Conservation (phyloP, 2,113 vertebrate genomes). For the Stegastes partitus region DNA sequence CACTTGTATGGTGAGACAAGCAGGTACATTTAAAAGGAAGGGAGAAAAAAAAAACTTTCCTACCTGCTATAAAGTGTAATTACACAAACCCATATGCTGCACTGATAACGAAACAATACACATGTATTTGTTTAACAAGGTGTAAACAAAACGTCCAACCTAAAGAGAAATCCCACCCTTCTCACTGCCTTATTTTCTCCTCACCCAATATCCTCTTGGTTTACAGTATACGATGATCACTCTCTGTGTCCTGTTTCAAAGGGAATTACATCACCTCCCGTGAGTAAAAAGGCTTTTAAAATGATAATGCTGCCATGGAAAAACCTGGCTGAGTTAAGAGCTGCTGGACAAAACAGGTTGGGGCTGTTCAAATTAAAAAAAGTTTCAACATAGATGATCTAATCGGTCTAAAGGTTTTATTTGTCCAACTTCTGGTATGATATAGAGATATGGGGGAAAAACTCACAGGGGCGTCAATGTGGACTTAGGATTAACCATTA, state of each 20-base stretch:
- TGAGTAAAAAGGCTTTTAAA: conserved; percentile 5
- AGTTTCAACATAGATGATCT: background rate
- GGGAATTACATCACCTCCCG: background rate
- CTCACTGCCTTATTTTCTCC: background rate
- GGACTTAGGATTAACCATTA: background rate
- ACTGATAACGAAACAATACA: background rate
- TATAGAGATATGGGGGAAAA: background rate
- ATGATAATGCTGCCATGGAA: background rate
- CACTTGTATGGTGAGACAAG: conserved; percentile 4
- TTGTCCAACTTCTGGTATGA: conserved; percentile 4
- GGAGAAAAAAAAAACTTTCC: background rate
- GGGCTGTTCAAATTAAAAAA: background rate
- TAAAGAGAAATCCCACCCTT: background rate
- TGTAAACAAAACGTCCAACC: background rate
- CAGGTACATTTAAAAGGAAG: background rate
- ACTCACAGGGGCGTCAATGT: background rate
- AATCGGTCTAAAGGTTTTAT: background rate
- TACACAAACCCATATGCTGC: background rate
- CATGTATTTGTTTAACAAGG: background rate
- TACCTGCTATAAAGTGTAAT: background rate
- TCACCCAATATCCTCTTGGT: background rate
- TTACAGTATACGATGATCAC: conserved; percentile 9
- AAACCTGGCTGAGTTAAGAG: background rate
- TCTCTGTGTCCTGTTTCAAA: background rate
- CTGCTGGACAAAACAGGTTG: background rate